Conservation (phyloP, 2,797 vertebrate species). For the Cheirogaleus major region DNA sequence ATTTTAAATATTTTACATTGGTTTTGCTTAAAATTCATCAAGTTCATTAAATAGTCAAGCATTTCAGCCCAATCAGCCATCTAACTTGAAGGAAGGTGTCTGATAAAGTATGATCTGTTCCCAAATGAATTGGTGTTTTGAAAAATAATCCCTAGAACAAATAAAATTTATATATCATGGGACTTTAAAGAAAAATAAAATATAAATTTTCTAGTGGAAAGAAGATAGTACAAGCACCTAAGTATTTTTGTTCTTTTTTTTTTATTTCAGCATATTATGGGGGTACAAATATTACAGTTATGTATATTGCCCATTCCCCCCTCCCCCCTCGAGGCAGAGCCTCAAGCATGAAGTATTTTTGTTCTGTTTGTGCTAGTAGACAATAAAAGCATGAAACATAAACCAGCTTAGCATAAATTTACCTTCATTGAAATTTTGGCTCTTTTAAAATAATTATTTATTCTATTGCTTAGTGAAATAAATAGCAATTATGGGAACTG, state of each 20-base stretch:
- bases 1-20: conserved; percentile 11
- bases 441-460: conserved; percentile 59
- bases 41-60: conserved; percentile 26
- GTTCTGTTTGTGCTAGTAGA: background rate
- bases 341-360: conserved; percentile 46
- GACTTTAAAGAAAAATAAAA: conserved; percentile 50
- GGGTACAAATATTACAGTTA: too few species aligned
- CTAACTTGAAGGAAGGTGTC: conserved; percentile 1
- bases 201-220: conserved; percentile 7
- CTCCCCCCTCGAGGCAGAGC: too few species aligned
- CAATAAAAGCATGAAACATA: background rate
- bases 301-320: too few species aligned
- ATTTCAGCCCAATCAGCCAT: background rate
- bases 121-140: conserved; percentile 19
- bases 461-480: conserved; percentile 49
- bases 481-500: conserved; percentile 36
- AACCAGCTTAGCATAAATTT: conserved; percentile 31
- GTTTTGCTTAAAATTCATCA: conserved; percentile 37
- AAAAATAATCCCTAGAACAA: conserved; percentile 38
- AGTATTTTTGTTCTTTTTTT: conserved; percentile 32
- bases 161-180: background rate
- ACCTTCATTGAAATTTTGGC: background rate
- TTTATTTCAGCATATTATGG: too few species aligned
- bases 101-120: background rate
- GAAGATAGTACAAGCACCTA: background rate